Percentiles rank a stretch among this genome's conserved stretches.
Conservation (phyloP, 1,140 invertebrate genomes). For the Hirudo medicinalis region DNA sequence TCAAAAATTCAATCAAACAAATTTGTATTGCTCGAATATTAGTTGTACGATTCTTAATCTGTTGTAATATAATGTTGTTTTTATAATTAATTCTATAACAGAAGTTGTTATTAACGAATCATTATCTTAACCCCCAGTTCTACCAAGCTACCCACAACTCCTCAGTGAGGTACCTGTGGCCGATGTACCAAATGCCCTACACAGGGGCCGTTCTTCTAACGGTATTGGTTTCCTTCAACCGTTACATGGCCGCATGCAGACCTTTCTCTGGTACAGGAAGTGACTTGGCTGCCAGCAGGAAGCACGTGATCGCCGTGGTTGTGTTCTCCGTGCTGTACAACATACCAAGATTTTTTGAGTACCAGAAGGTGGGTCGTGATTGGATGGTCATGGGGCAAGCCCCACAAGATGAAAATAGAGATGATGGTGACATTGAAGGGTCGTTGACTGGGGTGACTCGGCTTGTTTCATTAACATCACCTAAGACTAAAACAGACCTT, state of each 20-base stretch:
- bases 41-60: too few species aligned
- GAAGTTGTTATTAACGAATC: too few species aligned
- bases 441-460: too few species aligned
- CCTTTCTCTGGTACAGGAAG: slow-evolving; percentile 9
- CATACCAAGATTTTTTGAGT: slow-evolving; percentile 23
- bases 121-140: neutral
- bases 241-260: slow-evolving; percentile 22
- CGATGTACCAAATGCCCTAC: slow-evolving; percentile 22
- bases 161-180: slow-evolving; percentile 21
- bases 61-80: too few species aligned
- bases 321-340: slow-evolving; percentile 22
- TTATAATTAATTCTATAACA: too few species aligned
- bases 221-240: slow-evolving; percentile 22
- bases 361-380: slow-evolving; percentile 11
- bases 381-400: too few species aligned
- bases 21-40: too few species aligned
- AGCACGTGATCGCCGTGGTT: slow-evolving; percentile 15
- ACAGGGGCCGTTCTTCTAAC: slow-evolving; percentile 21
- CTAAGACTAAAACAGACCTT: too few species aligned
- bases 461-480: too few species aligned
- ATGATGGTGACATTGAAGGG: too few species aligned
- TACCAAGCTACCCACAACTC: slow-evolving; percentile 12
- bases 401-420: too few species aligned
- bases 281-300: neutral
- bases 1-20: too few species aligned